Evolutionary conservation across 2,113 vertebrate genomes (phyloP).

Genomic region (Pontoporia blainvillei): DNA sequence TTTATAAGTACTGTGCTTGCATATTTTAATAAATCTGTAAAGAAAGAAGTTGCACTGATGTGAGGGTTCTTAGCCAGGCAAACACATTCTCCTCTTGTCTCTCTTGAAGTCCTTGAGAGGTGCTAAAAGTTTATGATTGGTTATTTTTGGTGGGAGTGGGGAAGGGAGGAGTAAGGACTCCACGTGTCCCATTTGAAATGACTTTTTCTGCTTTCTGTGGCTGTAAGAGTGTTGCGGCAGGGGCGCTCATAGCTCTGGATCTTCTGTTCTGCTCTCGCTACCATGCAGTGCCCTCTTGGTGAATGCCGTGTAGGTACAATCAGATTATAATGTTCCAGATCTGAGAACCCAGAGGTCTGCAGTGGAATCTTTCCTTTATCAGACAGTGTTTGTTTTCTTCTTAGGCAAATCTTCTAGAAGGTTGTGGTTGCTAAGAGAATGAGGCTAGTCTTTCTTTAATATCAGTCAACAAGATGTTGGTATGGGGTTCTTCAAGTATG

Average conservation of each 20-base stretch:
- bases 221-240: background rate
- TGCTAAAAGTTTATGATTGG: slow-evolving; percentile 20
- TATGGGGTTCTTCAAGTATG: background rate
- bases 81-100: background rate
- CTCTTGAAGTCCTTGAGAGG: slow-evolving; percentile 27
- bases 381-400: background rate
- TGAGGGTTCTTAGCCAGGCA: background rate
- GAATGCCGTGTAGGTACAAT: background rate
- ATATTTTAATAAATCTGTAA: slow-evolving; percentile 43
- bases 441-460: background rate
- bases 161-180: background rate
- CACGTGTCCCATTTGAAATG: background rate
- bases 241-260: background rate
- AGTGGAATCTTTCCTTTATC: background rate
- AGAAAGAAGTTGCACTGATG: background rate
- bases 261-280: background rate
- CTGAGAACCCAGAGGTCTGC: background rate
- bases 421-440: background rate
- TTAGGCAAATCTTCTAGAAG: background rate
- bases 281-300: background rate
- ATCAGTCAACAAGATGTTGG: background rate
- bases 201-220: background rate
- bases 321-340: background rate
- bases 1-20: slow-evolving; percentile 43
- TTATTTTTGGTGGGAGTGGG: background rate